Percentiles rank a stretch among this genome's conserved stretches.
These are phyloP conservation scores for Ephestia elutella DNA, from an alignment of 1,140 invertebrate species.

Conservation along the genomic window DNA sequence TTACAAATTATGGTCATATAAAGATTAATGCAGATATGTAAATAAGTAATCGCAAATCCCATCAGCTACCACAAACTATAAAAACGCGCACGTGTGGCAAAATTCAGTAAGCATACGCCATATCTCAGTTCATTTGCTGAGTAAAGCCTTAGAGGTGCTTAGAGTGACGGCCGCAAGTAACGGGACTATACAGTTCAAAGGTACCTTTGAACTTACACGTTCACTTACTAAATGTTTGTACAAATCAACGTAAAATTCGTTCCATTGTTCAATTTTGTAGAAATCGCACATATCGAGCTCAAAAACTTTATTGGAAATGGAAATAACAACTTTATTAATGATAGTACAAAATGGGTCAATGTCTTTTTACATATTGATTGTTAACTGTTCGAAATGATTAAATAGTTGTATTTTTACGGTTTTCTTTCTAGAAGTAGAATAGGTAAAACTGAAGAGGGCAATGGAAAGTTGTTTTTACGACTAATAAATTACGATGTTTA, in stretches of 20 bases:
- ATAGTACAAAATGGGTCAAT: not conserved
- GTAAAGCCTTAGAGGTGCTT: not conserved
- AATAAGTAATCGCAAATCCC: not conserved
- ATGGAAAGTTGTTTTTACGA: too few species aligned
- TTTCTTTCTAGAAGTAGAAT: too few species aligned
- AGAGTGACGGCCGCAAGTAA: not conserved
- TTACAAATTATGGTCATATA: not conserved
- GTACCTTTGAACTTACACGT: not conserved
- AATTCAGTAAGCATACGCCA: not conserved
- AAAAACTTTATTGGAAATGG: too few species aligned
- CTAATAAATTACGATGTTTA: too few species aligned
- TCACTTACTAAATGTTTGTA: slow-evolving; percentile 3
- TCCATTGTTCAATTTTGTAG: not conserved
- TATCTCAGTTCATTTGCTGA: not conserved
- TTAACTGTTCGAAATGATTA: not conserved
- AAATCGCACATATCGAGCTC: not conserved
- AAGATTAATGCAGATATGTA: too few species aligned
- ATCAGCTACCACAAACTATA: not conserved
- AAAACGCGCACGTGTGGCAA: not conserved
- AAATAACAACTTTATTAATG: not conserved
- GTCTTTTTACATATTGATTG: not conserved
- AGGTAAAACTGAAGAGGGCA: too few species aligned
- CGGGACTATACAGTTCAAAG: not conserved
- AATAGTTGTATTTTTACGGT: not conserved
- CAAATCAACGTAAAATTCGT: not conserved